Base-by-base conservation (phyloP, 1,140 invertebrate species). In the Tetramorium alpestre region DNA sequence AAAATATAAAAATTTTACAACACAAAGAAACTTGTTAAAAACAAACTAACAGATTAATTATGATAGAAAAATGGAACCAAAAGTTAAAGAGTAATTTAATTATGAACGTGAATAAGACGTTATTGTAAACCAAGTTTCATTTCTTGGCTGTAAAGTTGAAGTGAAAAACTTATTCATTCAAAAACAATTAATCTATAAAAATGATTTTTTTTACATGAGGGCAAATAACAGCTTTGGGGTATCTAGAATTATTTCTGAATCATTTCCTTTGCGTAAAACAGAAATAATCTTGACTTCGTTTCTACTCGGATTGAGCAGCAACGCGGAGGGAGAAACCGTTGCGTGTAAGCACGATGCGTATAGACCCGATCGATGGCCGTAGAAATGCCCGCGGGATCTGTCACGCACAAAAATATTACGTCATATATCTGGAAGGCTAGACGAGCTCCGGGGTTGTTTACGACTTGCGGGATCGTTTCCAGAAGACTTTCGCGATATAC, bases 321-420 rank as follows among this genome's bases (percentile, higher is more conserved):
- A 67, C 56, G 64, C 5, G 47, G 77, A 76, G 62, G 47, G 81
- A 76, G 62, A 51, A 78, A 81, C 38, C 64, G 76, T 89, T 87
- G 91, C 91, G 91, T 92, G 85, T 13, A 25, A 88, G 89, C 82
- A 67, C 76, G 86, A 91, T 91, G 91, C 91, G 91, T 92, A 47
- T 51, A 85, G 44, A 38, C 51, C 22, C 85, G 91, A 92, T 92
- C 91, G 91, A 92, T 92, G 80, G 56, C 58, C 76, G 56, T 76
- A 67, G 91, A 90, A 92, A 91, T 87, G 90, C 69, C 89, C 84
- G 82, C 84, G 82, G 91, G 91, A 92, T 92, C 91, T 92, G 91
- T 92, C 91, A 92, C 88, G 91, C 90, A 92, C 91, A 89, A 92
- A 92, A 92, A 92, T 92, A 92, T 92, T 90, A 92, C 91, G 90